Percentiles rank a stretch among this genome's conserved stretches.
Conservation (phyloP, 2,797 vertebrate genomes). For the Muscicapa comitata region DNA sequence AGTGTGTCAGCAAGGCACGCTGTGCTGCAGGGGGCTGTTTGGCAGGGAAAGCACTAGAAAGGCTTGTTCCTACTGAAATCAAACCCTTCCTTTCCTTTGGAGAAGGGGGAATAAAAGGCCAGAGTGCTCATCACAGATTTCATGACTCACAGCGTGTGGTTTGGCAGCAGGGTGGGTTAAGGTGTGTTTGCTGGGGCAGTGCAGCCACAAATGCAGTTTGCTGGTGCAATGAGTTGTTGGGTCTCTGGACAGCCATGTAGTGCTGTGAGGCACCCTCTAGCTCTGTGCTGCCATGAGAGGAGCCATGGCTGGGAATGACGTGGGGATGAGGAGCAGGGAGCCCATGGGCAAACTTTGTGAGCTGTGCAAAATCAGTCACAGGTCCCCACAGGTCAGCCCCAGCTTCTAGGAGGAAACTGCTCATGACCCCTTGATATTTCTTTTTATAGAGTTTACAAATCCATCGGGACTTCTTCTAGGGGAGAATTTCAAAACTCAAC, state of each 20-base stretch:
- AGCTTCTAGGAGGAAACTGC: neutral
- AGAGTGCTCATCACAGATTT: fast-evolving
- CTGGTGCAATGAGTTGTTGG: neutral
- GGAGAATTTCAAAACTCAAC: neutral
- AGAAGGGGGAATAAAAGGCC: neutral
- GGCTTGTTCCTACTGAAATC: neutral
- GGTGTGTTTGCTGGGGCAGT: neutral
- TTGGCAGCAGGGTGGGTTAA: neutral
- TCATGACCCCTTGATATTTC: neutral
- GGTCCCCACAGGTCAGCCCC: neutral
- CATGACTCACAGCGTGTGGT: fast-evolving
- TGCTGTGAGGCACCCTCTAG: neutral
- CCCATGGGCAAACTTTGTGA: neutral
- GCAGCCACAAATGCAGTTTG: neutral
- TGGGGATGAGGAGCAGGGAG: neutral
- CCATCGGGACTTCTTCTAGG: neutral
- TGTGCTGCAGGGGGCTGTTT: neutral
- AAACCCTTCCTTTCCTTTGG: neutral
- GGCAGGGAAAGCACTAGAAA: neutral
- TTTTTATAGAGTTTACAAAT: neutral
- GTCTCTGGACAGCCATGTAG: fast-evolving
- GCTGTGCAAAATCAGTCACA: neutral
- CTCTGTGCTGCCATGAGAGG: fast-evolving
- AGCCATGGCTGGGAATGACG: fast-evolving
- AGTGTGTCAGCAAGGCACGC: fast-evolving